Percentiles rank a stretch among this genome's conserved stretches.
Evolutionary conservation across 2,797 vertebrate species (phyloP).

Genomic region (Falco peregrinus): DNA sequence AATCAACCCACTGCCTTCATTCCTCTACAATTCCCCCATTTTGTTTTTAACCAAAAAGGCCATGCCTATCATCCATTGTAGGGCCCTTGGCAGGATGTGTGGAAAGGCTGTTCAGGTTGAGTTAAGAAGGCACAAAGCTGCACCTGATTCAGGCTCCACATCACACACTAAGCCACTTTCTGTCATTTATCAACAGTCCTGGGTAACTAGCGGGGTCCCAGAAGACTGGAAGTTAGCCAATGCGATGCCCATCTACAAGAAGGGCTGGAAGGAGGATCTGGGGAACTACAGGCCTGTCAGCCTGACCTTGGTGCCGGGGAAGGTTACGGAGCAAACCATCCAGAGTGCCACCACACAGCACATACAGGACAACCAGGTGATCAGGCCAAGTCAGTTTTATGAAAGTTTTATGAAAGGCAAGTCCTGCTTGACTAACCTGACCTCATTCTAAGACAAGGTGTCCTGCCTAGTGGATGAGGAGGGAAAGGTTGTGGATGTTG

Average conservation of each 20-base stretch:
- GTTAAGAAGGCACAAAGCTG: too few relatives aligned
- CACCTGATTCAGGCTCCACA: too few relatives aligned
- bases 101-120: too few relatives aligned
- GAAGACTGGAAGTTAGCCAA: neutral
- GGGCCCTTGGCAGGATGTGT: too few relatives aligned
- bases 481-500: neutral
- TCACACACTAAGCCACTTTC: neutral
- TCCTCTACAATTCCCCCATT: too few relatives aligned
- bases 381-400: neutral
- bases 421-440: neutral
- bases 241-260: neutral
- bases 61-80: too few relatives aligned
- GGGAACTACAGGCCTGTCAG: neutral
- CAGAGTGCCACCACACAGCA: neutral
- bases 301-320: too few relatives aligned
- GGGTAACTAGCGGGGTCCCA: neutral
- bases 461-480: too few relatives aligned
- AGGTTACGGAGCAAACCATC: neutral
- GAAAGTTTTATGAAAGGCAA: neutral
- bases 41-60: too few relatives aligned
- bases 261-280: neutral
- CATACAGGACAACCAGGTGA: neutral
- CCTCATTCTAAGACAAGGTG: neutral
- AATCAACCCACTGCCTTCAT: too few relatives aligned
- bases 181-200: neutral